These are phyloP conservation scores for Cephus rjabovi DNA, from an alignment of 2,888 invertebrate genomes.

Conservation along the genomic window DNA sequence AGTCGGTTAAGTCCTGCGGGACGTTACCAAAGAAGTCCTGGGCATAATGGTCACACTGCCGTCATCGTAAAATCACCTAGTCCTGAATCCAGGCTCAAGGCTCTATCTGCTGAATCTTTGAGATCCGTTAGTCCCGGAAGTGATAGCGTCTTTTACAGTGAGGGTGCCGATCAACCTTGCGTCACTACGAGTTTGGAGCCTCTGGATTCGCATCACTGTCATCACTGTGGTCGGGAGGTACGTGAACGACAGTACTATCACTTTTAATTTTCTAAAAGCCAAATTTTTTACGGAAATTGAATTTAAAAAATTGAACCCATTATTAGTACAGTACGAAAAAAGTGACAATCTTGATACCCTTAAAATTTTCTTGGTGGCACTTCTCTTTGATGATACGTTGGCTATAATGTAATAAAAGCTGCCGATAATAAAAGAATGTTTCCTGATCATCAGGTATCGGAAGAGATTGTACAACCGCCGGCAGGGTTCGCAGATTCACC, in stretches of 20 bases:
- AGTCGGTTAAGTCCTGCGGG: conserved; percentile 65
- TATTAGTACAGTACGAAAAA: too few relatives aligned
- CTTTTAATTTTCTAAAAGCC: not conserved
- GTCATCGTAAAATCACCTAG: conserved; percentile 60
- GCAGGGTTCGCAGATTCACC: conserved; percentile 92
- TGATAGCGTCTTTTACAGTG: conserved; percentile 91
- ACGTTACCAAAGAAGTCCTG: conserved; percentile 66
- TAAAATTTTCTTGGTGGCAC: not conserved
- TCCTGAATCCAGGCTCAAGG: conserved; percentile 75
- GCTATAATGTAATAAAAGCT: too few relatives aligned
- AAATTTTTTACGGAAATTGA: not conserved
- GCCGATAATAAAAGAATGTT: not conserved
- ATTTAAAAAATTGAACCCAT: too few relatives aligned
- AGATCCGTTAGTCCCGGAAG: conserved; percentile 92
- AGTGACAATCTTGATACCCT: too few relatives aligned
- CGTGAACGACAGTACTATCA: conserved; percentile 63
- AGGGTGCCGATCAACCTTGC: conserved; percentile 73
- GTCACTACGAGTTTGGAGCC: conserved; percentile 32
- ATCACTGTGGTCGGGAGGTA: conserved; percentile 87
- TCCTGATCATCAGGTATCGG: conserved; percentile 52
- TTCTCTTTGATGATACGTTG: not conserved
- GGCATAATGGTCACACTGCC: conserved; percentile 57
- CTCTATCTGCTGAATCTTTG: conserved; percentile 86
- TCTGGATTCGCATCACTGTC: conserved; percentile 73
- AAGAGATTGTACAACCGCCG: conserved; percentile 87